Evolutionary conservation across 2,797 vertebrate genomes (phyloP).

Genomic region (Syngnathus acus): DNA sequence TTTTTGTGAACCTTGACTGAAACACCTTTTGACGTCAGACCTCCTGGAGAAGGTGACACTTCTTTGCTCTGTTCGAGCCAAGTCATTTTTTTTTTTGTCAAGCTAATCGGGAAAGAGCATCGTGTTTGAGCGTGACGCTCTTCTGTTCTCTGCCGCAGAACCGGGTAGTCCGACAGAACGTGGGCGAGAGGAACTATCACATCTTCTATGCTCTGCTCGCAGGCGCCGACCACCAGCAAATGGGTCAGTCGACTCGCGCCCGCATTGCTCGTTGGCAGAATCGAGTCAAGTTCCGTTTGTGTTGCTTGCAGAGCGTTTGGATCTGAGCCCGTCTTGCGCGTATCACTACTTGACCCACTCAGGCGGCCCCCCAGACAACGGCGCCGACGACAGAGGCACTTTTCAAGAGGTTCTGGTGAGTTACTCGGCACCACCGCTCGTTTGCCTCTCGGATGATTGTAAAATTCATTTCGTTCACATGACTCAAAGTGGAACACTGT

Average conservation of each 20-base stretch:
- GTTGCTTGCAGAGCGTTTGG: slow-evolving; percentile 76
- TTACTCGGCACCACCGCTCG: too few species aligned
- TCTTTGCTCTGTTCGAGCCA: background rate
- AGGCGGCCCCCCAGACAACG: slow-evolving; percentile 74
- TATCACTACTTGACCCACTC: slow-evolving; percentile 93
- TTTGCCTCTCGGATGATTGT: too few species aligned
- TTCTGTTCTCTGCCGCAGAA: slow-evolving; percentile 67
- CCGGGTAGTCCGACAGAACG: slow-evolving; percentile 94
- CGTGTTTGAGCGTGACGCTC: background rate
- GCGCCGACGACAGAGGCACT: slow-evolving; percentile 80
- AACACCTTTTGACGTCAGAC: slow-evolving; percentile 69
- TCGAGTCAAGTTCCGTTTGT: too few species aligned
- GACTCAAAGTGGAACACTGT: background rate
- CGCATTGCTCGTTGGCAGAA: too few species aligned
- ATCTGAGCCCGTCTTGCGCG: slow-evolving; percentile 77
- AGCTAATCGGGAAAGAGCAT: background rate
- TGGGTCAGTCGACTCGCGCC: slow-evolving; percentile 64
- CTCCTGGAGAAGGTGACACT: slow-evolving; percentile 90
- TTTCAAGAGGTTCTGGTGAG: slow-evolving; percentile 87
- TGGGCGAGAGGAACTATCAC: slow-evolving; percentile 95
- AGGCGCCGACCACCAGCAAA: slow-evolving; percentile 79
- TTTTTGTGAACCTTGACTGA: slow-evolving; percentile 73
- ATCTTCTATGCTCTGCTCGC: slow-evolving; percentile 94
- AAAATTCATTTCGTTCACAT: too few species aligned
- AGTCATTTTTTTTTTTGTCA: background rate